Percentiles rank a stretch among this genome's conserved stretches.
Evolutionary conservation across 2,888 invertebrate genomes (phyloP).

Genomic region (Aphrophora alni): DNA sequence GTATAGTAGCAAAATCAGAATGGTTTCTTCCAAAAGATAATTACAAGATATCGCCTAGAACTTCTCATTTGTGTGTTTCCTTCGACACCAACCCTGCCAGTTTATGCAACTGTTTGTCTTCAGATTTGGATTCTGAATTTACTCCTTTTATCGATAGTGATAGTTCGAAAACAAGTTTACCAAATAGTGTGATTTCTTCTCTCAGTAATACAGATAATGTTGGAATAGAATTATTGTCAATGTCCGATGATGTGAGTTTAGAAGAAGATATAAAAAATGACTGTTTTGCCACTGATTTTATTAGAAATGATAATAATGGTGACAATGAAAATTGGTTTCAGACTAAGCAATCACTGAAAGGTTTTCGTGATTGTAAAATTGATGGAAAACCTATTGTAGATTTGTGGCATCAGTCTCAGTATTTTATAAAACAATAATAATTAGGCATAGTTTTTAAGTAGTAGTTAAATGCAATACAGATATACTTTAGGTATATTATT

Average conservation of each 20-base stretch:
- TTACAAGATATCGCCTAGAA: constrained; percentile 21
- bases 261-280: not conserved
- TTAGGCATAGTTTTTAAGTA: too few relatives aligned
- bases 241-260: not conserved
- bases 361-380: constrained; percentile 40
- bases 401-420: constrained; percentile 47
- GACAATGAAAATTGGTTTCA: constrained; percentile 33
- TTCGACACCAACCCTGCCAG: not conserved
- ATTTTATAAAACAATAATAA: not conserved
- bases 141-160: not conserved
- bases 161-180: not conserved
- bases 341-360: constrained; percentile 39
- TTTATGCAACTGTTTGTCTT: constrained; percentile 11
- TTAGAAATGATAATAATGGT: not conserved
- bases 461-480: too few relatives aligned
- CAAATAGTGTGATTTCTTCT: not conserved
- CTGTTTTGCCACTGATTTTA: not conserved
- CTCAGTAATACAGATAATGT: not conserved
- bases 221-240: not conserved
- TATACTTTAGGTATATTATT: too few relatives aligned
- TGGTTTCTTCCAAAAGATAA: constrained; percentile 42
- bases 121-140: not conserved
- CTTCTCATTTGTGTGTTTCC: constrained; percentile 18
- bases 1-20: constrained; percentile 14
- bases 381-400: constrained; percentile 27